A percentile compares a stretch with the other conserved stretches of the same genome.
phyloP scores from a whole-genome alignment of 2,888 invertebrate genomes.

The Proisotoma minuta region DNA sequence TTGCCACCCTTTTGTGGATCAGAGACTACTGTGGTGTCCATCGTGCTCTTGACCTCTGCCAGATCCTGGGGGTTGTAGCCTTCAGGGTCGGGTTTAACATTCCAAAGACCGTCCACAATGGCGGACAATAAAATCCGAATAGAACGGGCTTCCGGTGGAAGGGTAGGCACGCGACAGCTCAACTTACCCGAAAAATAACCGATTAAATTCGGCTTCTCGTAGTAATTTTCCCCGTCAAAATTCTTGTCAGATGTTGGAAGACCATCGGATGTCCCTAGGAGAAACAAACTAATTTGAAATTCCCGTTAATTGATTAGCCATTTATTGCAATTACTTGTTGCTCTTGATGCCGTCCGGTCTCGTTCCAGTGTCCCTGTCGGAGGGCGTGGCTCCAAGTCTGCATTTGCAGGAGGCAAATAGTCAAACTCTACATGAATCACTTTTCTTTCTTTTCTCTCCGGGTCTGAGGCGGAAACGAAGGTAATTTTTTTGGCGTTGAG shows the following conservation, averaged over 20 bases:
- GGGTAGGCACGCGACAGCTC: conserved; percentile 39
- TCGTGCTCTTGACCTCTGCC: conserved; percentile 40
- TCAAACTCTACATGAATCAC: conserved; percentile 45
- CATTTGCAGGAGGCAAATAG: conserved; percentile 38
- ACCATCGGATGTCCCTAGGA: conserved; percentile 39
- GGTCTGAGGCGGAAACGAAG: conserved; percentile 36
- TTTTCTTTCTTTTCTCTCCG: conserved; percentile 36
- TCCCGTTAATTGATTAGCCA: too few species aligned
- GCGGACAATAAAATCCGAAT: conserved; percentile 41
- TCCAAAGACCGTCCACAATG: conserved; percentile 42
- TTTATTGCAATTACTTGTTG: too few species aligned
- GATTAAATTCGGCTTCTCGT: conserved; percentile 41
- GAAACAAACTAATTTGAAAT: background rate
- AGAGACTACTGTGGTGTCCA: conserved; percentile 39
- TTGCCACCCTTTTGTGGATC: conserved; percentile 41
- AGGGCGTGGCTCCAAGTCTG: conserved; percentile 35
- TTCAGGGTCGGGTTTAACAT: conserved; percentile 38
- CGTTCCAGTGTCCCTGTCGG: too few species aligned
- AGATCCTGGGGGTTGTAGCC: conserved; percentile 33
- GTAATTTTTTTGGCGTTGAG: conserved; percentile 41
- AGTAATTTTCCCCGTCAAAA: conserved; percentile 41
- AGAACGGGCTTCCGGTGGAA: conserved; percentile 34
- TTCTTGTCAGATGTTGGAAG: conserved; percentile 43
- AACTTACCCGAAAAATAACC: conserved; percentile 42
- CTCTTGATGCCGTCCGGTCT: too few species aligned